Base-by-base conservation (phyloP, 2,797 vertebrate species). In the Enteromius argenteus region DNA sequence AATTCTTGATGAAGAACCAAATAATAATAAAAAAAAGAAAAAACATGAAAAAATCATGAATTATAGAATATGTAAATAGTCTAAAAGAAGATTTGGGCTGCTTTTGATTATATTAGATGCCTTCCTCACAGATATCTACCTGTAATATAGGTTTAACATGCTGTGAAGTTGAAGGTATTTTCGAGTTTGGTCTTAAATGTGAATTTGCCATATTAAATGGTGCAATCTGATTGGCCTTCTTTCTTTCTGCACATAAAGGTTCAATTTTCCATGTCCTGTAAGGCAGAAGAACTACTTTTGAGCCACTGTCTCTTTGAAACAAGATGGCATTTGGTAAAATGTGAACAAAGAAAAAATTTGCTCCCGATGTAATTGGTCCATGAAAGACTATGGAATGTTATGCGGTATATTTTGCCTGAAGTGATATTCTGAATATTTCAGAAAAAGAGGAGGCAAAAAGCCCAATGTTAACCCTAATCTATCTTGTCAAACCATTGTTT, bases 111-210 rank as follows among this genome's bases (percentile, higher is more conserved):
- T 66, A 85, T 79, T 81, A 68, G 49, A 81, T 62, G 77, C 64
- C 60, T 74, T 86, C 49, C 78, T 68, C 56, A 67, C 74, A n/a
- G 49, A 76, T 66, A 79, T 73, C 30, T 73, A 53, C 69, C 85
- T 83, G 78, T 72, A 79, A 58, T 85, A 51, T 81, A 78, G 60
- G 66, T 83, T 51, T 78, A 80, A 79, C 84, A 58, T 78, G 66
- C 83, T 83, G 79, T 84, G 64, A 88, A 62, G 32, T 30, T 80
- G 21, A 79, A 46, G 49, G 75, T 84, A 4, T 73, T 67, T 85
- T 87, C 67, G 62, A 81, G 67, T 71, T 81, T 79, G 67, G 42
- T 85, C 76, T 86, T 79, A 83, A 80, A 87, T 85, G 58, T 81
- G 53, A 86, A 86, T 74, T 79, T 42, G 39, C 49, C n/a, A 27